Evolutionary conservation across 1,140 invertebrate species (phyloP).

Genomic region (Idris sp.): DNA sequence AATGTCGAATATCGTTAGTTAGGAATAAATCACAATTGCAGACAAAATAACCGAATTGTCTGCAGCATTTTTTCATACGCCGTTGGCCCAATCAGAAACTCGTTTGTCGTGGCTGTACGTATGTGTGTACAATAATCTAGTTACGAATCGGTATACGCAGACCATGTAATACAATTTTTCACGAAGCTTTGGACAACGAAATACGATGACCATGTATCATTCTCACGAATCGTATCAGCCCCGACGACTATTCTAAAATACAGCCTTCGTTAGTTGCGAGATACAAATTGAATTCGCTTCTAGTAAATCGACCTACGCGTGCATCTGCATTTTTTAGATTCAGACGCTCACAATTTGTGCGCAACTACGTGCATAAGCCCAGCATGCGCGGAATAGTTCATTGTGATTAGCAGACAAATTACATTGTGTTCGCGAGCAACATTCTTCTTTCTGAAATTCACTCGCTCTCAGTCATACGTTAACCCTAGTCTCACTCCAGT

Average conservation of each 20-base stretch:
- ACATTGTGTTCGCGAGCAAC: conserved; percentile 41
- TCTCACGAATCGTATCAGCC: conserved; percentile 61
- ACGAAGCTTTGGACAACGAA: conserved; percentile 64
- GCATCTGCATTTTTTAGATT: conserved; percentile 55
- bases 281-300: conserved; percentile 60
- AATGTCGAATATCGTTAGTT: conserved; percentile 63
- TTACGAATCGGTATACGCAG: conserved; percentile 61
- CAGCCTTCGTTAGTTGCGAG: conserved; percentile 62
- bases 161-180: conserved; percentile 64
- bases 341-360: conserved; percentile 14
- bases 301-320: conserved; percentile 57
- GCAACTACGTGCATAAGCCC: not conserved
- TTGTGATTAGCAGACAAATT: conserved; percentile 57
- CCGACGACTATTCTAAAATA: conserved; percentile 61
- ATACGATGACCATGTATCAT: conserved; percentile 64
- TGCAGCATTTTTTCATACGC: conserved; percentile 64
- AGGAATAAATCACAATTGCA: conserved; percentile 65
- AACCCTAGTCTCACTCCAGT: conserved; percentile 20
- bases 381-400: conserved; percentile 47
- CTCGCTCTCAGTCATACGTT: conserved; percentile 46
- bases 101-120: conserved; percentile 59
- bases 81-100: conserved; percentile 62
- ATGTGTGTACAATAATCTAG: conserved; percentile 60
- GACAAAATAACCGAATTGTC: conserved; percentile 64
- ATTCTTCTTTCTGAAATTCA: conserved; percentile 35